Evolutionary conservation across 2,113 vertebrate genomes (phyloP), one percentile per base, ranked within the genome.

Genomic region (Urocolius indicus): DNA sequence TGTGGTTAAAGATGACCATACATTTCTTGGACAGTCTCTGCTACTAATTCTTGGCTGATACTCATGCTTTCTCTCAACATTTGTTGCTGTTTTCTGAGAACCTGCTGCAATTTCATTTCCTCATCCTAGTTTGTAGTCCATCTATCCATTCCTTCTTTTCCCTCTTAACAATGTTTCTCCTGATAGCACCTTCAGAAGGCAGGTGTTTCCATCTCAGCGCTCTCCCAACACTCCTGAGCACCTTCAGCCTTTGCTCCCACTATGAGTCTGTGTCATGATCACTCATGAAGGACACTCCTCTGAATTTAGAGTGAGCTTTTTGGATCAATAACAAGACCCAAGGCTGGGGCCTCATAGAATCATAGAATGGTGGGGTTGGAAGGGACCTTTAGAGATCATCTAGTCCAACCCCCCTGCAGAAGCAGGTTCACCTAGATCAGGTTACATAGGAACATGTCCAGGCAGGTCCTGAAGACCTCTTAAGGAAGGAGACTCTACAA

Each of bases 211-310:
- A 72, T 20, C 11, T 34, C 34, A 49, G 26, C 55, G 45, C 36
- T 71, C 34, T 93, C 32, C 46, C 13, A 41, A 13, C 16, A 22
- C 38, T 74, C 61, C 77, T 45, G 67, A 79, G 41, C 51, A 74
- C 11, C 20, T 66, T 61, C 68, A 76, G 41, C 11, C 55, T 79
- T 69, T 59, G 6, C 20, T 79, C 34, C 20, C 7, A 4, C 45
- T 79, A 0, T 17, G 32, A 72, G 38, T 13, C 13, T 73, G 19
- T 21, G 34, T 45, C 1, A 0, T 1, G 0, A 29, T 62, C 10
- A 12, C 21, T 26, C 32, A 7, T 49, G 23, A 6, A 23, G 13
- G 32, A 51, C 23, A 6, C 48, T 65, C 54, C 32, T 32, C 0
- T 0, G 13, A 54, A 43, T 13, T 16, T 27, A 41, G 18, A 24